Evolutionary conservation across 2,113 vertebrate species (phyloP).

Genomic region (Mus spicilegus): DNA sequence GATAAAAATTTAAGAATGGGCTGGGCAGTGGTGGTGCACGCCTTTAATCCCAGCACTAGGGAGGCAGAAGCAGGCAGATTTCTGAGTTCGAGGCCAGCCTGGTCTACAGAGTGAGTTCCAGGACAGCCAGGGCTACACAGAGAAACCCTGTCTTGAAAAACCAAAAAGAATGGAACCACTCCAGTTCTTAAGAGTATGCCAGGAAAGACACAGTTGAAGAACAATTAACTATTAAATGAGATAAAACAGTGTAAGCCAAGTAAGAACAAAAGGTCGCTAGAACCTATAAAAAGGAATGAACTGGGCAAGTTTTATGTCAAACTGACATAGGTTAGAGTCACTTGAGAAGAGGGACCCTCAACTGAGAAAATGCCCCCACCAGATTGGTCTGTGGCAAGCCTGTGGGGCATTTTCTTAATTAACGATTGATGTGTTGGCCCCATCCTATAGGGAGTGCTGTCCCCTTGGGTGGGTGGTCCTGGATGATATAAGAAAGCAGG

Average conservation of each 20-base stretch:
- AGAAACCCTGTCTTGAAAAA: no score
- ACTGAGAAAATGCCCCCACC: not conserved
- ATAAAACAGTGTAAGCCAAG: not conserved
- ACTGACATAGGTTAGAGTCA: not conserved
- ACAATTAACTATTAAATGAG: not conserved
- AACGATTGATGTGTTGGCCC: not conserved
- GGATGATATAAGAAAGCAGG: not conserved
- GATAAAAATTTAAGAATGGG: constrained; percentile 1
- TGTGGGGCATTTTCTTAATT: not conserved
- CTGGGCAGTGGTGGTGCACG: no score
- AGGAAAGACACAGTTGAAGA: not conserved
- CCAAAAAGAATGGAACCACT: not conserved
- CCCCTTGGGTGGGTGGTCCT: not conserved
- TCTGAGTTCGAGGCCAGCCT: no score
- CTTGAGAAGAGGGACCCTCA: not conserved
- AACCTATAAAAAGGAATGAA: not conserved
- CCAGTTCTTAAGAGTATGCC: not conserved
- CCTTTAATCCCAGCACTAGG: no score
- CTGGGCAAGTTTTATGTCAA: not conserved
- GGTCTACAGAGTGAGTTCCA: no score
- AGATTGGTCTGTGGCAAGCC: not conserved
- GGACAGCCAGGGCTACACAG: no score
- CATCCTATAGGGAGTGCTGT: not conserved
- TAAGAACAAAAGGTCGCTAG: not conserved
- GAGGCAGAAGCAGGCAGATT: no score